phyloP scores from a whole-genome alignment of 2,888 invertebrate species.

The Cerastis leucographa region DNA sequence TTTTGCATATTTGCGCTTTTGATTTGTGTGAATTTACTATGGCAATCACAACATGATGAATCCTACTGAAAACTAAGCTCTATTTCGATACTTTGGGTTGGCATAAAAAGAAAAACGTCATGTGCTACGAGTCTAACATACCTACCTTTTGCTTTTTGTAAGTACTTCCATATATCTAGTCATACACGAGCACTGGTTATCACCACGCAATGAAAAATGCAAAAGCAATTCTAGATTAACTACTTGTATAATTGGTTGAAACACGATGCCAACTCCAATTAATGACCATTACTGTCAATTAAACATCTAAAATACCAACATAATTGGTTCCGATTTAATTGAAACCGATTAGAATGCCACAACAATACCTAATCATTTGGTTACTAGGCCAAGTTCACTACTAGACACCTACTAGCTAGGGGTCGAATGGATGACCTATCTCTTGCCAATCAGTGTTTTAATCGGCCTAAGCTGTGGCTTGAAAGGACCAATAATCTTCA shows the following conservation, averaged over 20 bases:
- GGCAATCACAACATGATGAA: neutral
- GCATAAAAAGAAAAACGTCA: neutral
- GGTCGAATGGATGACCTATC: neutral
- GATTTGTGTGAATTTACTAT: slow-evolving; percentile 33
- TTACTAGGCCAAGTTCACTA: neutral
- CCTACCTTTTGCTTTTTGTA: neutral
- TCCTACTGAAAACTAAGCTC: neutral
- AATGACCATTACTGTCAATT: slow-evolving; percentile 15
- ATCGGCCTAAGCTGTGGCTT: neutral
- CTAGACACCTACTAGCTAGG: neutral
- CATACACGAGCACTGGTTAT: neutral
- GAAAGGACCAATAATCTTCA: neutral
- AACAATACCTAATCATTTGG: neutral
- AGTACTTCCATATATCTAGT: neutral
- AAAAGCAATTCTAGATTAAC: neutral
- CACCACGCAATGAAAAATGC: neutral
- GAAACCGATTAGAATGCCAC: neutral
- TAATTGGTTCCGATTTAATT: slow-evolving; percentile 3
- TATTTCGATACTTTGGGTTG: neutral
- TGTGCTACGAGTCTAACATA: neutral
- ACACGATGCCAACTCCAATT: slow-evolving; percentile 14
- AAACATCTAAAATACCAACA: slow-evolving; percentile 12
- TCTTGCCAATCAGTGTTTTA: neutral
- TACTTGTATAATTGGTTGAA: neutral
- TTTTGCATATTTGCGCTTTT: slow-evolving; percentile 49